A percentile compares a stretch with the other conserved stretches of the same genome.
Evolutionary conservation across 1,140 invertebrate species (phyloP).

Genomic region (Micrasema longulum): DNA sequence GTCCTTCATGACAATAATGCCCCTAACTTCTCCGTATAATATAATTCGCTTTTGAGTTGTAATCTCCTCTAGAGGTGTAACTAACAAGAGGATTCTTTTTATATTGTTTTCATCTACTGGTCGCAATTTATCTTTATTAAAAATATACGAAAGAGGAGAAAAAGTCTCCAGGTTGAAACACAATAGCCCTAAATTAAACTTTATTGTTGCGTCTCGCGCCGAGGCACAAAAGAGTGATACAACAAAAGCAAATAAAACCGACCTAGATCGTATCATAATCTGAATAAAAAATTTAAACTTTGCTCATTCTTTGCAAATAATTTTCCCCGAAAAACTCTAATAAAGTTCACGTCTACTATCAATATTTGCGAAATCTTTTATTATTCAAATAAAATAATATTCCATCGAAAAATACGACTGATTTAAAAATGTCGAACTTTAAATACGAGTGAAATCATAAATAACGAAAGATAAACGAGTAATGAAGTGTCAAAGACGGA

Average conservation of each 20-base stretch:
- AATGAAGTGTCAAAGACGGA: too few species aligned
- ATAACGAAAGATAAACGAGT: too few species aligned
- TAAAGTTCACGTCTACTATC: too few species aligned
- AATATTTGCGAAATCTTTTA: too few species aligned
- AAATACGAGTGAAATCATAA: too few species aligned
- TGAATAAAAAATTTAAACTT: conserved; percentile 15
- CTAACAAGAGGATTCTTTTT: conserved; percentile 37
- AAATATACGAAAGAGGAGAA: conserved; percentile 51
- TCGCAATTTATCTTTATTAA: conserved; percentile 54
- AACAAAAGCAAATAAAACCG: conserved; percentile 45
- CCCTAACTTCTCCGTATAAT: too few species aligned
- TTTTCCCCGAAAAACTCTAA: too few species aligned
- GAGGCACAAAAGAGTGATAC: conserved; percentile 32
- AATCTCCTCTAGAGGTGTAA: conserved; percentile 29
- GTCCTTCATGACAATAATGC: too few species aligned
- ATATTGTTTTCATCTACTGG: conserved; percentile 40
- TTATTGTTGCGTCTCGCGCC: conserved; percentile 49
- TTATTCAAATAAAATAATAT: too few species aligned
- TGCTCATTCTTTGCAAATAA: too few species aligned
- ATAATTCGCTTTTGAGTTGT: not conserved
- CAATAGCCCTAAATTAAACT: conserved; percentile 52
- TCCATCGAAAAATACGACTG: too few species aligned
- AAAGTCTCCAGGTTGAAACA: conserved; percentile 46
- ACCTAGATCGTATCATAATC: conserved; percentile 32
- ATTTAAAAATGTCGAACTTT: too few species aligned